Evolutionary conservation across 2,888 invertebrate species (phyloP).

Genomic region (Lucinisca nassula): DNA sequence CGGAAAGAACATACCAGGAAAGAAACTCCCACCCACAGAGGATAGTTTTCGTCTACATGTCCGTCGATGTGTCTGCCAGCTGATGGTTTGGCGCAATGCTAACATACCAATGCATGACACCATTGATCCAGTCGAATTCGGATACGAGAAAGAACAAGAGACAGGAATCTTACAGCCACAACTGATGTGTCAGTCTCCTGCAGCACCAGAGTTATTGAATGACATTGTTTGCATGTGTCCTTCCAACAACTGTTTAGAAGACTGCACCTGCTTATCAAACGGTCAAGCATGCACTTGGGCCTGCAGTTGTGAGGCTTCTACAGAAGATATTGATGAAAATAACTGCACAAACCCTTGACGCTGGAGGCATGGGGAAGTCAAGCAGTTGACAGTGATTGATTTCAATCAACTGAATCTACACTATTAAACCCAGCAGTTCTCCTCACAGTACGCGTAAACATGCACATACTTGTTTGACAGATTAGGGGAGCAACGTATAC

Average conservation of each 20-base stretch:
- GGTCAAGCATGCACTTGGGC: conserved; percentile 26
- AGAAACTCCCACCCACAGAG: conserved; percentile 18
- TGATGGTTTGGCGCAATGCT: not conserved
- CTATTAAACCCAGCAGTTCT: too few relatives aligned
- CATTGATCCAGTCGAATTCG: not conserved
- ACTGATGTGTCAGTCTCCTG: not conserved
- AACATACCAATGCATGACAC: not conserved
- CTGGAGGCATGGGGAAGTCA: too few relatives aligned
- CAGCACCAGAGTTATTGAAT: not conserved
- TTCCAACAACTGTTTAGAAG: not conserved
- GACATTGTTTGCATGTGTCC: not conserved
- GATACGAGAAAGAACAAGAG: not conserved
- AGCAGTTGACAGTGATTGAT: too few relatives aligned
- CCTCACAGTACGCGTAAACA: too few relatives aligned
- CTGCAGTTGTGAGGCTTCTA: not conserved
- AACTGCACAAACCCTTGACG: not conserved
- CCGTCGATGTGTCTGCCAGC: not conserved
- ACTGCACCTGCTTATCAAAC: not conserved
- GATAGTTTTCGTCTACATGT: conserved; percentile 30
- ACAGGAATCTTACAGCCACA: not conserved
- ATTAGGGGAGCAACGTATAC: too few relatives aligned
- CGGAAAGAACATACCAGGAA: not conserved
- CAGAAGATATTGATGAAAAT: too few relatives aligned
- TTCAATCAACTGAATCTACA: too few relatives aligned
- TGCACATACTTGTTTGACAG: too few relatives aligned